These are phyloP conservation scores for Hozukius guyotensis DNA, from an alignment of 2,797 vertebrate species.

Conservation along the genomic window DNA sequence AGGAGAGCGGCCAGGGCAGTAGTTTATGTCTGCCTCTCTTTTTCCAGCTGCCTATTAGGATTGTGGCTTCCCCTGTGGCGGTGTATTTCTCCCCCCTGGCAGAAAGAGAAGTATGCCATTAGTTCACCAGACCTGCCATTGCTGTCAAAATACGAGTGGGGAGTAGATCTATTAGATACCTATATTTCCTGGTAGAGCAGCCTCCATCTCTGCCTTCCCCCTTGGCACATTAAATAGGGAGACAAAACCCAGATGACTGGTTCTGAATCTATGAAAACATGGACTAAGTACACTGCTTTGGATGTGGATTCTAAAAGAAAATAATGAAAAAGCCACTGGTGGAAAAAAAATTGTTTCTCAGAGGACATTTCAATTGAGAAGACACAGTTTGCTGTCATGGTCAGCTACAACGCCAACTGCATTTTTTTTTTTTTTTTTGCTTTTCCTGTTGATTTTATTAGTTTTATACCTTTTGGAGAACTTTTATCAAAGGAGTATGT, in stretches of 20 bases:
- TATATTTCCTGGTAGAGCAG: conserved; percentile 74
- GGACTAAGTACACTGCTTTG: conserved; percentile 79
- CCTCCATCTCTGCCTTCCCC: conserved; percentile 64
- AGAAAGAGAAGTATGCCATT: conserved; percentile 72
- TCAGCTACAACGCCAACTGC: conserved; percentile 1
- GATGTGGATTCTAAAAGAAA: conserved; percentile 81
- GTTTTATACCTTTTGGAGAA: background rate
- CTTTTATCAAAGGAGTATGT: background rate
- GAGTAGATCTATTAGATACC: conserved; percentile 77
- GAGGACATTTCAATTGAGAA: conserved; percentile 73
- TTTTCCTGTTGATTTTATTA: conserved; percentile 6
- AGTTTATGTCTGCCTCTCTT: conserved; percentile 65
- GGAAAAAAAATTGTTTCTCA: conserved; percentile 70
- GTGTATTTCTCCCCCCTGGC: conserved; percentile 63
- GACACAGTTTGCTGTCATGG: conserved; percentile 62
- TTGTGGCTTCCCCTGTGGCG: conserved; percentile 68
- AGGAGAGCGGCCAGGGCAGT: conserved; percentile 18
- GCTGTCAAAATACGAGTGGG: conserved; percentile 76
- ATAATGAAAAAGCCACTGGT: conserved; percentile 79
- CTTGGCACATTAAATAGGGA: conserved; percentile 74
- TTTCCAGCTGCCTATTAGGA: conserved; percentile 75
- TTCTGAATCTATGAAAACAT: conserved; percentile 80
- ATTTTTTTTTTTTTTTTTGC: background rate
- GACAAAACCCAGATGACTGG: conserved; percentile 81
- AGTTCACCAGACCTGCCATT: conserved; percentile 74